Evolutionary conservation across 2,888 invertebrate genomes (phyloP).

Genomic region (Meloe dianella): DNA sequence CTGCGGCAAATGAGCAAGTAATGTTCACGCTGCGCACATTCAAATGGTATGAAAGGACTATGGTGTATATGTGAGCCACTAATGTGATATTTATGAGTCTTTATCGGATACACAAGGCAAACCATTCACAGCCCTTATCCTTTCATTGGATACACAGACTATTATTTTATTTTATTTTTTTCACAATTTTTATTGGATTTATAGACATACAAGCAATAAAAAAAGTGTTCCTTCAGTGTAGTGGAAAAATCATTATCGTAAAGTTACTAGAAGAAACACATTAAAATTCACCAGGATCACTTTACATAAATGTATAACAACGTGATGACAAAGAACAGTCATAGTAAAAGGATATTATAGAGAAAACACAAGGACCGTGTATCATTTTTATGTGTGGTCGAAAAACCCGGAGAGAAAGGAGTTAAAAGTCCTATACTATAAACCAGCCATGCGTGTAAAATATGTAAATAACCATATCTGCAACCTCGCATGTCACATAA

Average conservation of each 20-base stretch:
- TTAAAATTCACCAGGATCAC: conserved; percentile 26
- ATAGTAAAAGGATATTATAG: conserved; percentile 48
- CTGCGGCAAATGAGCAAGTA: conserved; percentile 58
- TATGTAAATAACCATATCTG: conserved; percentile 53
- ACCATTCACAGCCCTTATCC: too few species aligned
- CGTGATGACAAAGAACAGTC: conserved; percentile 42
- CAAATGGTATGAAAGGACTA: conserved; percentile 41
- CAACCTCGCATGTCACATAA: conserved; percentile 43
- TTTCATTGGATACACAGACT: conserved; percentile 44
- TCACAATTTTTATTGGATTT: background rate
- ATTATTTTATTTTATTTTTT: conserved; percentile 45
- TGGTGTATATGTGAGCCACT: conserved; percentile 45
- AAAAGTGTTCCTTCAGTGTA: background rate
- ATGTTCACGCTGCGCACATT: conserved; percentile 54
- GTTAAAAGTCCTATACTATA: conserved; percentile 48
- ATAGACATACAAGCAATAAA: background rate
- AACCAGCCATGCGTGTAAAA: conserved; percentile 53
- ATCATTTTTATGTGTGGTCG: conserved; percentile 54
- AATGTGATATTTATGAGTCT: conserved; percentile 58
- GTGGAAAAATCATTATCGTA: conserved; percentile 13
- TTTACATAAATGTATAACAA: conserved; percentile 46
- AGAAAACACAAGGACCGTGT: conserved; percentile 49
- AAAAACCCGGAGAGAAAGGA: conserved; percentile 37
- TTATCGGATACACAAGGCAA: conserved; percentile 52
- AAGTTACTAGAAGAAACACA: conserved; percentile 30